Base-by-base conservation (phyloP, 2,113 vertebrate genomes). In the Gyps fulvus region DNA sequence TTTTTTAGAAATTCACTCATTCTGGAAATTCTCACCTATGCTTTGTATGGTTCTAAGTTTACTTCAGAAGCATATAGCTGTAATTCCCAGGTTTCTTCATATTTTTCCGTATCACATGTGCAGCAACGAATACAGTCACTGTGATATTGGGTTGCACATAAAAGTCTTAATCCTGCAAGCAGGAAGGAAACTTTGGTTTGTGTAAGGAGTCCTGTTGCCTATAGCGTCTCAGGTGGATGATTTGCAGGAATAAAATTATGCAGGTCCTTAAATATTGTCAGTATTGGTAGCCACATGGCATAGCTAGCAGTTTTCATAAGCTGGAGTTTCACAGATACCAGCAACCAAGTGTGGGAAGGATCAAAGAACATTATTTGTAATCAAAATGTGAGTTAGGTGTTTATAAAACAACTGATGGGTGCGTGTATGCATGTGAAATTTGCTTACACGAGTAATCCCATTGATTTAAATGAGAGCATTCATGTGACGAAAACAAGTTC, bases 281-380 rank as follows among this genome's bases (percentile, higher is more conserved):
- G 27, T 89, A n/a, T 50, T 69, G 45, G 43, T 63, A 61, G 49
- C 50, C 47, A 45, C 34, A 17, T 40, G 27, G 36, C 49, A 45
- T 13, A 85, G 50, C 38, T 82, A 85, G 73, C 26, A 21, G 26
- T 89, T 72, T 95, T 91, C 13, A 3, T 69, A 38, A 87, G 27
- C 47, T 70, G 36, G 52, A 91, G 63, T 96, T 94, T 91, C 84
- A 59, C 67, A 87, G 77, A 58, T 81, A 80, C 70, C 0, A 1
- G 19, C 52, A 78, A 38, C 38, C 62, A 32, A 93, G 49, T 69
- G 73, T 45, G 29, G 66, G 70, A 84, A 26, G 0, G 34, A 95
- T 97, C 89, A 95, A 95, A 95, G 93, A 80, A 36, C 61, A 77
- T 85, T 93, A 89, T 95, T 94, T 87, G 83, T 93, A 92, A 95